phyloP scores from a whole-genome alignment of 2,113 vertebrate species.

The Erythrolamprus reginae region DNA sequence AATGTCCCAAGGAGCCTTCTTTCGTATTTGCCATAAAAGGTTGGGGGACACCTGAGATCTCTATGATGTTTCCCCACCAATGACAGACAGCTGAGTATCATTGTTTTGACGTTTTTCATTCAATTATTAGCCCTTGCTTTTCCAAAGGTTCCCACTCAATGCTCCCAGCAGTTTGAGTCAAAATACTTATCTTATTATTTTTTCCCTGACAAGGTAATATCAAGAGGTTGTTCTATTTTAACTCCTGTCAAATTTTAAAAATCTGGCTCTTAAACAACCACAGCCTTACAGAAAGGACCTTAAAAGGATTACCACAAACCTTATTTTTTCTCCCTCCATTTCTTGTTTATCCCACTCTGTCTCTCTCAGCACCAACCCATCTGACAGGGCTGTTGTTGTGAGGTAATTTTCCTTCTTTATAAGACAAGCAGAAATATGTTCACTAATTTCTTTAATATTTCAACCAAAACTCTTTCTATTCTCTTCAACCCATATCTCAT shows the following conservation, averaged over 20 bases:
- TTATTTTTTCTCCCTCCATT: background rate
- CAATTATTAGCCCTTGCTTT: slow-evolving; percentile 49
- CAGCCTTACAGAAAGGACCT: background rate
- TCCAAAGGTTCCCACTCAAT: slow-evolving; percentile 25
- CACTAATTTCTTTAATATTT: background rate
- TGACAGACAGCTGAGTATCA: slow-evolving; percentile 3
- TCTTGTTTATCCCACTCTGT: background rate
- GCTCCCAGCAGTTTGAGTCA: slow-evolving; percentile 28
- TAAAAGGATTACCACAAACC: background rate
- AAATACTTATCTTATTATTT: slow-evolving; percentile 37
- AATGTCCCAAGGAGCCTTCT: slow-evolving; percentile 1
- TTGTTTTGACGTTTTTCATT: slow-evolving; percentile 12
- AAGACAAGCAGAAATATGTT: background rate
- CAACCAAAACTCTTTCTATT: background rate
- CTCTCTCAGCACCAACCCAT: too few species aligned
- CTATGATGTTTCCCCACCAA: background rate
- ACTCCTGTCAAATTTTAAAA: slow-evolving; percentile 18
- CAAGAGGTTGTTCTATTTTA: slow-evolving; percentile 1
- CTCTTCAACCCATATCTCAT: background rate
- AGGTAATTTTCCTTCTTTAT: background rate
- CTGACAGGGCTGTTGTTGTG: too few species aligned
- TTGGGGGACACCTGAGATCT: slow-evolving; percentile 8
- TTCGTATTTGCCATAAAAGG: slow-evolving; percentile 37
- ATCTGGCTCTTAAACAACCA: background rate
- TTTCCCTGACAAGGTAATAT: slow-evolving; percentile 31